Conservation (phyloP, 2,113 vertebrate species). For the Martes martes region DNA sequence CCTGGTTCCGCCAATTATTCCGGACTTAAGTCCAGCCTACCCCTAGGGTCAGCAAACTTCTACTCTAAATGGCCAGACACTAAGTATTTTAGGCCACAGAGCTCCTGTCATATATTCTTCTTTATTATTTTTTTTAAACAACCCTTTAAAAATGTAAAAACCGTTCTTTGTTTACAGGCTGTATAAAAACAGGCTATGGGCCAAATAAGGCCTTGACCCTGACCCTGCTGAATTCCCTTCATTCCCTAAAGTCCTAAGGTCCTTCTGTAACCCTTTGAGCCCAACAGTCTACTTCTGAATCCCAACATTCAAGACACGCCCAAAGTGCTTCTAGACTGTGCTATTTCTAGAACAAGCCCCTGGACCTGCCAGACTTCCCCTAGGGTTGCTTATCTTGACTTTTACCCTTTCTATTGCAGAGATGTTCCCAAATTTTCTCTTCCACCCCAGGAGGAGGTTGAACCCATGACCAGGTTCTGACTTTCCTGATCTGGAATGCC, state of each 20-base stretch:
- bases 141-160: slow-evolving; percentile 3
- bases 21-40: background rate
- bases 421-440: background rate
- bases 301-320: background rate
- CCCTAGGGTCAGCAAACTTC: background rate
- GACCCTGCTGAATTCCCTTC: background rate
- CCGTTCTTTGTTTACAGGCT: background rate
- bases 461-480: background rate
- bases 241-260: background rate
- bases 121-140: background rate
- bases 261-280: background rate
- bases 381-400: background rate
- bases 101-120: background rate
- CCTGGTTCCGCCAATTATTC: background rate
- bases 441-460: background rate
- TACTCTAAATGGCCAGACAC: background rate
- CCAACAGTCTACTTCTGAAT: background rate
- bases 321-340: background rate
- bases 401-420: background rate
- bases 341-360: background rate
- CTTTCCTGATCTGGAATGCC: background rate
- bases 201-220: background rate
- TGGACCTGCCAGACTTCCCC: background rate
- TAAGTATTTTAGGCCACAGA: slow-evolving; percentile 11
- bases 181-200: background rate